A percentile compares a stretch with the other conserved stretches of the same genome.
These are phyloP conservation scores for Myxocyprinus asiaticus DNA, from an alignment of 2,113 vertebrate species.

Conservation along the genomic window DNA sequence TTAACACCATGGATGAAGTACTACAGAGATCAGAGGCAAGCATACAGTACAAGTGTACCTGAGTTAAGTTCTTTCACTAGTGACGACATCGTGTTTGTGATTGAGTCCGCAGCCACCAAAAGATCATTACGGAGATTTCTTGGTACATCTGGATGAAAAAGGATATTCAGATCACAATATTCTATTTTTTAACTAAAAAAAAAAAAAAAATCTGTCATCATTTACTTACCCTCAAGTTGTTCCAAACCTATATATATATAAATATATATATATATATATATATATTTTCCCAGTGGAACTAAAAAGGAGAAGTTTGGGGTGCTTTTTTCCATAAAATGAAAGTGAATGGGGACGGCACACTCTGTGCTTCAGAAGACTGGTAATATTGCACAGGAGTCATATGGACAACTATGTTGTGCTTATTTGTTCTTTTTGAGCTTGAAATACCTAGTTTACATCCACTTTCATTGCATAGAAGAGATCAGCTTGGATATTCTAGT, in stretches of 20 bases:
- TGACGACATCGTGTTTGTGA: constrained; percentile 95
- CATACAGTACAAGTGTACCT: constrained; percentile 67
- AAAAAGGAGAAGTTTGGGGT: too few species aligned
- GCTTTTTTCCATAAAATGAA: too few species aligned
- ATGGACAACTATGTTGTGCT: too few species aligned
- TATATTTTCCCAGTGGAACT: too few species aligned
- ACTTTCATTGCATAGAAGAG: too few species aligned
- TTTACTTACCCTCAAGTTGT: neutral
- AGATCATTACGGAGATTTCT: constrained; percentile 93
- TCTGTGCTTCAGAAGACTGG: too few species aligned
- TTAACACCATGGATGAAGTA: neutral
- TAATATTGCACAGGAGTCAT: too few species aligned
- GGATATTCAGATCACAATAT: neutral
- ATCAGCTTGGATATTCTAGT: too few species aligned
- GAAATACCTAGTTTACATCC: too few species aligned
- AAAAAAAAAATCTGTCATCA: neutral
- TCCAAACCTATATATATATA: neutral
- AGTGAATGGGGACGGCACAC: too few species aligned
- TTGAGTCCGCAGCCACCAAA: constrained; percentile 93
- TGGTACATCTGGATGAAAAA: constrained; percentile 78
- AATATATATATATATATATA: too few species aligned
- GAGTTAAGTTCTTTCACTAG: constrained; percentile 96
- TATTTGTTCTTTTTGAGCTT: too few species aligned
- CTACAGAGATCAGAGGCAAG: neutral
- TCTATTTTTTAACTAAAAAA: neutral